A percentile compares a stretch with the other conserved stretches of the same genome.
Evolutionary conservation across 2,113 vertebrate species (phyloP).

Genomic region (Tamias sibiricus): DNA sequence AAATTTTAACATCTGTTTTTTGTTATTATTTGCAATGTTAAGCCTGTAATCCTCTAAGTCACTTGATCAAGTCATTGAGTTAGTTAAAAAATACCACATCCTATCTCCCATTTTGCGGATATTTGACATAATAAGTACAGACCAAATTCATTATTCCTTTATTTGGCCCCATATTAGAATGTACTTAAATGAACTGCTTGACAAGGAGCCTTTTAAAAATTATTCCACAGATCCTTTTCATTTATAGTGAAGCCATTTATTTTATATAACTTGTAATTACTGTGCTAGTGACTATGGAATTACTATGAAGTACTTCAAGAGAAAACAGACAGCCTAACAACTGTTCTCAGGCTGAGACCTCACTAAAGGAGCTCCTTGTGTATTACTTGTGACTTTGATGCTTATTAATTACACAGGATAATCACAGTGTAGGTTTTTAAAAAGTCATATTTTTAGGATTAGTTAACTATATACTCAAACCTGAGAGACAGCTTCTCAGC

Average conservation of each 20-base stretch:
- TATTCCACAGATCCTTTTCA: slow-evolving; percentile 45
- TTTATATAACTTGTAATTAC: slow-evolving; percentile 65
- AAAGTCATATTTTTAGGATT: slow-evolving; percentile 64
- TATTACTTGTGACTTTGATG: slow-evolving; percentile 28
- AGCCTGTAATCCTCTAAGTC: background rate
- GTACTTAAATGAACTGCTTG: slow-evolving; percentile 41
- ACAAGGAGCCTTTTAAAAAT: slow-evolving; percentile 29
- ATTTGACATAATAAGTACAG: slow-evolving; percentile 35
- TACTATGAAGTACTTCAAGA: slow-evolving; percentile 54
- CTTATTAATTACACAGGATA: slow-evolving; percentile 69
- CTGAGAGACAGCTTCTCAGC: slow-evolving; percentile 54
- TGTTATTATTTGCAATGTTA: background rate
- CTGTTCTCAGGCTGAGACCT: slow-evolving; percentile 49
- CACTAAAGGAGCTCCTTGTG: slow-evolving; percentile 38
- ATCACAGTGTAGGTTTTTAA: slow-evolving; percentile 48
- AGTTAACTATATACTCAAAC: slow-evolving; percentile 41
- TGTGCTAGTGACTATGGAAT: slow-evolving; percentile 39
- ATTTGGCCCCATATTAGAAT: background rate
- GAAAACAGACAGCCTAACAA: slow-evolving; percentile 67
- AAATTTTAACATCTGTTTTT: background rate
- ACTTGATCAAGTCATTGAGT: background rate
- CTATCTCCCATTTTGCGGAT: background rate
- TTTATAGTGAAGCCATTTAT: slow-evolving; percentile 56
- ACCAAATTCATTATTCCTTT: background rate
- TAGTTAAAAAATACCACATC: slow-evolving; percentile 34